Evolutionary conservation across 2,797 vertebrate genomes (phyloP).

Genomic region (Phoeniculus purpureus): DNA sequence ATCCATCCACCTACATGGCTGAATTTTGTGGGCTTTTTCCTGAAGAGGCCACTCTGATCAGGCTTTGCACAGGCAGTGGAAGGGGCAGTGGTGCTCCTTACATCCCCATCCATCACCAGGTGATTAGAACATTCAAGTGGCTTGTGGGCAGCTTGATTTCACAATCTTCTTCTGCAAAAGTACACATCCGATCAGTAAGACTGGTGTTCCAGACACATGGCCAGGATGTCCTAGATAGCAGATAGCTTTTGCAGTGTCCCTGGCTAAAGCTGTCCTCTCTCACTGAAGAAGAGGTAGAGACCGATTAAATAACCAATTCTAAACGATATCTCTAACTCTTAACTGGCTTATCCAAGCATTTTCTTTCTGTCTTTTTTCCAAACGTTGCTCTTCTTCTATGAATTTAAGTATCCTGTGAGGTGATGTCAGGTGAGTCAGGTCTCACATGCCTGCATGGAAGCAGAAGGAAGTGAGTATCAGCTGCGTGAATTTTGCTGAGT

Average conservation of each 20-base stretch:
- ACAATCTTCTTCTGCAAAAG: background rate
- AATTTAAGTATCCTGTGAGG: background rate
- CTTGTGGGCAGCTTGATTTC: background rate
- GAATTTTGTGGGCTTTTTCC: background rate
- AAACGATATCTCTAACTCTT: background rate
- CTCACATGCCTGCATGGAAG: background rate
- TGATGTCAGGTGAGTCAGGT: background rate
- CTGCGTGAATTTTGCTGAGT: background rate
- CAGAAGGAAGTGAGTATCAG: background rate
- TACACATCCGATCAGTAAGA: background rate
- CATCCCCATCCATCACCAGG: background rate
- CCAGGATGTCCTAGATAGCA: background rate
- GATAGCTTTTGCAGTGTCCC: background rate
- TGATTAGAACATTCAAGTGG: background rate
- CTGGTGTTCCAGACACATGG: background rate
- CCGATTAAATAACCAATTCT: background rate
- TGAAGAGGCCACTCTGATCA: background rate
- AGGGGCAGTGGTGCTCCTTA: background rate
- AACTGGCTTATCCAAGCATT: background rate
- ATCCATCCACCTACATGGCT: background rate
- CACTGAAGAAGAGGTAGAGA: background rate
- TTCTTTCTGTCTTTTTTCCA: background rate
- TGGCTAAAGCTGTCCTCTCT: background rate
- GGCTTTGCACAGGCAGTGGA: background rate
- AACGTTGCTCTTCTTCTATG: background rate